Conservation (phyloP, 2,888 invertebrate species). For the Uropetala carovei region DNA sequence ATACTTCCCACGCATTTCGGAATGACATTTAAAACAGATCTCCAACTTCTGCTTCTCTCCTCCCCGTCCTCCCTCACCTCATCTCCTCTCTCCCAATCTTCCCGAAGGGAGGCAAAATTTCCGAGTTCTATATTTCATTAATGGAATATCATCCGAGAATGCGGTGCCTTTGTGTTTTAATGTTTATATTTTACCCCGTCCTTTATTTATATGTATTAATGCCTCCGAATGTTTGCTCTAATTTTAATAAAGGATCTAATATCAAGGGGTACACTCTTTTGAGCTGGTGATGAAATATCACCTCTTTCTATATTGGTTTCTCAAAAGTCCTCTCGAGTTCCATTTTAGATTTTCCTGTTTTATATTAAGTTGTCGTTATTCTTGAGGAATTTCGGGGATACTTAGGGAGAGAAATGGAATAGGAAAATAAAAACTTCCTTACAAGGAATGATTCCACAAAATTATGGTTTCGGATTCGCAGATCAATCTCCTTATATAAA, state of each 20-base stretch:
- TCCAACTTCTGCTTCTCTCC: background rate
- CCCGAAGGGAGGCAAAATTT: background rate
- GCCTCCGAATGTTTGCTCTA: constrained; percentile 2
- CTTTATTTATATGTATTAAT: background rate
- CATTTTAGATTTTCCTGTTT: constrained; percentile 20
- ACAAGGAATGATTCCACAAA: background rate
- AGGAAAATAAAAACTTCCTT: background rate
- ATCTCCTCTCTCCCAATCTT: background rate
- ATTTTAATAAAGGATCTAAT: constrained; percentile 6
- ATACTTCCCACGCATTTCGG: constrained; percentile 1
- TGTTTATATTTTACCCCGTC: background rate
- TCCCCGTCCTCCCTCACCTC: background rate
- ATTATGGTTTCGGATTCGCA: background rate
- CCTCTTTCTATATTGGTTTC: constrained; percentile 29
- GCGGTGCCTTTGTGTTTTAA: background rate
- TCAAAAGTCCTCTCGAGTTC: background rate
- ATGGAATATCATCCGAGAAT: background rate
- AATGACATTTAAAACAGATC: background rate
- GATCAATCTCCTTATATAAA: constrained; percentile 9
- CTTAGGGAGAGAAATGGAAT: background rate
- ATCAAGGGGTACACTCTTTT: background rate
- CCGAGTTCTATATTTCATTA: constrained; percentile 14
- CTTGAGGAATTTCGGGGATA: background rate
- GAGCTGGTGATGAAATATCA: background rate
- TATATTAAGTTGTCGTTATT: constrained; percentile 24